phyloP scores from a whole-genome alignment of 2,888 invertebrate genomes.

The Tanypteryx hageni region DNA sequence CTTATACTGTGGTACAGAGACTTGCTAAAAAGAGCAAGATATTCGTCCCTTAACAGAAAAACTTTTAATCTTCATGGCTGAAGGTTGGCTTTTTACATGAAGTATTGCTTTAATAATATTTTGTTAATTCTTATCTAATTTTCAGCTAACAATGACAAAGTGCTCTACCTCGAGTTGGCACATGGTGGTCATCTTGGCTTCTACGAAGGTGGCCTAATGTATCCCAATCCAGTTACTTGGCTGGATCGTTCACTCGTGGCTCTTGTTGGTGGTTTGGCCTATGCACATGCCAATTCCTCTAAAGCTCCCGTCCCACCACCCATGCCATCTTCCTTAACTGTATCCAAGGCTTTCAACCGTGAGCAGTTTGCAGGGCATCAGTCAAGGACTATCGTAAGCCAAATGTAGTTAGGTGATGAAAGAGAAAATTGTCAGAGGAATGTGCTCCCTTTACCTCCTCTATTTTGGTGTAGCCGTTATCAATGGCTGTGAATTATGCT shows the following conservation, averaged over 20 bases:
- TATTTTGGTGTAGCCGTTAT: slow-evolving; percentile 54
- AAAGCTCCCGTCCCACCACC: slow-evolving; percentile 32
- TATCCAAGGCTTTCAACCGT: not conserved
- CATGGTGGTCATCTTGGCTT: slow-evolving; percentile 97
- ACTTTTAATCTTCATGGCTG: too few species aligned
- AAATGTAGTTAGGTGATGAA: slow-evolving; percentile 2
- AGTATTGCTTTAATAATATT: not conserved
- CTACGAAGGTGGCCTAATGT: slow-evolving; percentile 92
- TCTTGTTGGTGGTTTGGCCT: slow-evolving; percentile 77
- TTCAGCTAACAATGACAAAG: slow-evolving; percentile 82
- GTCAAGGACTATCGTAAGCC: slow-evolving; percentile 31
- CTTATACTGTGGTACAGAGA: too few species aligned
- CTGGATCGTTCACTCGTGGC: slow-evolving; percentile 92
- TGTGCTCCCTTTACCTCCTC: not conserved
- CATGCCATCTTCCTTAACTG: slow-evolving; percentile 27
- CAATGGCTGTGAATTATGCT: slow-evolving; percentile 60
- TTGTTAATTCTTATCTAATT: too few species aligned
- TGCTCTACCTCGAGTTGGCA: slow-evolving; percentile 87
- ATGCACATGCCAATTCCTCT: slow-evolving; percentile 43
- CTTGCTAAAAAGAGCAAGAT: too few species aligned
- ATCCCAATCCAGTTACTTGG: slow-evolving; percentile 95
- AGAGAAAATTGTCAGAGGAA: not conserved
- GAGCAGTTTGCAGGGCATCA: not conserved
- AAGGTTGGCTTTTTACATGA: too few species aligned
- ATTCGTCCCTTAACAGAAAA: too few species aligned